Conservation (phyloP, 2,888 invertebrate species). For the Diarsia brunnea region DNA sequence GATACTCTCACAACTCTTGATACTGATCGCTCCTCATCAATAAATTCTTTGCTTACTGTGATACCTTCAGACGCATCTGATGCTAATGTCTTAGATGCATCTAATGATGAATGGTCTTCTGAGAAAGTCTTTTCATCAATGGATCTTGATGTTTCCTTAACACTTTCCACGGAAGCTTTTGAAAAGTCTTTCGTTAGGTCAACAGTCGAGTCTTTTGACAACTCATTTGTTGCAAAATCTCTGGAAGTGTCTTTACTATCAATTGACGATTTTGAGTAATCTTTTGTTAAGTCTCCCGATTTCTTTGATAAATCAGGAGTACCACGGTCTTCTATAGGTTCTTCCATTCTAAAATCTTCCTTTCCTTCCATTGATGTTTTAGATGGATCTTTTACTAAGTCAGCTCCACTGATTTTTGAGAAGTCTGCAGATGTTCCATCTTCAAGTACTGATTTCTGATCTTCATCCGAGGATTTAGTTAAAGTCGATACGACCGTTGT, state of each 20-base stretch:
- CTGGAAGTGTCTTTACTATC: conserved; percentile 89
- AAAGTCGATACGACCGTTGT: conserved; percentile 87
- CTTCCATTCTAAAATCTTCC: conserved; percentile 83
- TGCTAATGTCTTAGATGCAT: conserved; percentile 88
- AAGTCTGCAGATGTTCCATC: conserved; percentile 88
- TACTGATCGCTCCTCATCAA: conserved; percentile 83
- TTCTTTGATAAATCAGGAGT: conserved; percentile 89
- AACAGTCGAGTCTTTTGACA: conserved; percentile 88
- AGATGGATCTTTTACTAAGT: conserved; percentile 85
- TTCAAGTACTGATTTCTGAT: conserved; percentile 86
- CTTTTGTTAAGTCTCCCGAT: conserved; percentile 87
- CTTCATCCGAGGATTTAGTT: conserved; percentile 88
- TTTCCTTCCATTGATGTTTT: conserved; percentile 86
- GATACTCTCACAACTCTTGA: conserved; percentile 81
- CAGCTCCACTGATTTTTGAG: conserved; percentile 87
- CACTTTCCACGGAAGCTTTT: conserved; percentile 87
- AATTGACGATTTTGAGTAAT: conserved; percentile 88
- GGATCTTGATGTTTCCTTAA: conserved; percentile 86
- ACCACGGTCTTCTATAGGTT: conserved; percentile 82
- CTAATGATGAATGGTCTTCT: conserved; percentile 88
- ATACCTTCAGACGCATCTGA: conserved; percentile 87
- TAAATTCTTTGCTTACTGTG: conserved; percentile 83
- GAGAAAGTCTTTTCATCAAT: conserved; percentile 88
- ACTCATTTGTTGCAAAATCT: conserved; percentile 88
- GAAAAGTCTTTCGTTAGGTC: conserved; percentile 87